A percentile compares a stretch with the other conserved stretches of the same genome.
Conservation (phyloP, 2,888 invertebrate genomes). For the Drosophila robusta region DNA sequence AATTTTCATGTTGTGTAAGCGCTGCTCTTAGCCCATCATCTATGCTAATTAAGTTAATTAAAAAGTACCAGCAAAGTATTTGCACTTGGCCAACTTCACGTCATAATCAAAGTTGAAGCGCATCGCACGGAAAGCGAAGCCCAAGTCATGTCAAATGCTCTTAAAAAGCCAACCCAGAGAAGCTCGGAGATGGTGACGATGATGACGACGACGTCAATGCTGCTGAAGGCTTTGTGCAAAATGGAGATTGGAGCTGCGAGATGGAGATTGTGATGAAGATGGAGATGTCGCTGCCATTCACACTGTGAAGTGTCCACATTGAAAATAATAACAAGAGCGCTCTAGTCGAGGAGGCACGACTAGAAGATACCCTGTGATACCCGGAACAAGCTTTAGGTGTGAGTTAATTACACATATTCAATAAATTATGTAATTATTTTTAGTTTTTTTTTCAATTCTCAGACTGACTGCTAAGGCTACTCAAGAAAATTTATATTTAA, state of each 20-base stretch:
- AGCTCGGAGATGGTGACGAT: conserved; percentile 8
- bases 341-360: neutral
- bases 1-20: conserved; percentile 77
- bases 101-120: conserved; percentile 77
- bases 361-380: neutral
- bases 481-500: too few relatives aligned
- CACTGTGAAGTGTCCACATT: conserved; percentile 50
- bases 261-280: conserved; percentile 25
- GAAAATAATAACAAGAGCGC: conserved; percentile 18
- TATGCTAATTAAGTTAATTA: conserved; percentile 78
- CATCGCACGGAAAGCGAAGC: conserved; percentile 58
- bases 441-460: too few relatives aligned
- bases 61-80: conserved; percentile 78
- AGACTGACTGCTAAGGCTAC: too few relatives aligned
- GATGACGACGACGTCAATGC: conserved; percentile 21
- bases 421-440: too few relatives aligned
- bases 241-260: conserved; percentile 30
- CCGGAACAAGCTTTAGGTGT: too few relatives aligned
- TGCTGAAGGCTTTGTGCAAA: conserved; percentile 32
- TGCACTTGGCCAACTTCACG: conserved; percentile 79
- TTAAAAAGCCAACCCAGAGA: conserved; percentile 59
- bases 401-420: too few relatives aligned
- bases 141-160: conserved; percentile 77
- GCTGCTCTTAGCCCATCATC: conserved; percentile 73
- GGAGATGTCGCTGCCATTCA: conserved; percentile 40